Conservation (phyloP, 2,113 vertebrate genomes). For the Raja brachyura region DNA sequence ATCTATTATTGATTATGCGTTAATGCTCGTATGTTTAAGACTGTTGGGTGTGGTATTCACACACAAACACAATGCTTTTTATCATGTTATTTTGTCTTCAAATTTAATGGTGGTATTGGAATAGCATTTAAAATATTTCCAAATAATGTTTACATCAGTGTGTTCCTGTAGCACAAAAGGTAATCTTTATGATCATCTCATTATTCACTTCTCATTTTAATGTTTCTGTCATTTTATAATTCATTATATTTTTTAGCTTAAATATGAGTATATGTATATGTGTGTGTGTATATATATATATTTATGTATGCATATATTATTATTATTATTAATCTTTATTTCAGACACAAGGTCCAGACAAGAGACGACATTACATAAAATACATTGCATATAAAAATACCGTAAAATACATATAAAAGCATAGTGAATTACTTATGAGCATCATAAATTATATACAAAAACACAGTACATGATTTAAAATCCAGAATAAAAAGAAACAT, state of each 20-base stretch:
- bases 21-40: neutral
- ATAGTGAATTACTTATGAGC: no score
- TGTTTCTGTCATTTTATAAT: neutral
- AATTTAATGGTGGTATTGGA: neutral
- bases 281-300: no score
- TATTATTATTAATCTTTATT: no score
- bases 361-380: no score
- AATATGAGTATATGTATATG: no score
- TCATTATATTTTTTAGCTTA: neutral
- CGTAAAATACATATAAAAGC: no score
- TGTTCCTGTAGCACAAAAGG: neutral
- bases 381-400: no score
- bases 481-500: no score
- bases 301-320: no score
- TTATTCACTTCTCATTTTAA: slow-evolving; percentile 3
- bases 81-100: neutral
- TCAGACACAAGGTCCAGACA: no score
- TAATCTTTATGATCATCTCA: neutral
- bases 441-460: no score
- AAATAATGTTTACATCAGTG: neutral
- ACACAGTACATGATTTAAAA: no score
- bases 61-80: neutral
- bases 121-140: neutral
- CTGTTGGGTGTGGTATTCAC: neutral
- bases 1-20: neutral